These are phyloP conservation scores for Choristoneura rosaceana DNA, from an alignment of 2,888 invertebrate species.

Conservation along the genomic window DNA sequence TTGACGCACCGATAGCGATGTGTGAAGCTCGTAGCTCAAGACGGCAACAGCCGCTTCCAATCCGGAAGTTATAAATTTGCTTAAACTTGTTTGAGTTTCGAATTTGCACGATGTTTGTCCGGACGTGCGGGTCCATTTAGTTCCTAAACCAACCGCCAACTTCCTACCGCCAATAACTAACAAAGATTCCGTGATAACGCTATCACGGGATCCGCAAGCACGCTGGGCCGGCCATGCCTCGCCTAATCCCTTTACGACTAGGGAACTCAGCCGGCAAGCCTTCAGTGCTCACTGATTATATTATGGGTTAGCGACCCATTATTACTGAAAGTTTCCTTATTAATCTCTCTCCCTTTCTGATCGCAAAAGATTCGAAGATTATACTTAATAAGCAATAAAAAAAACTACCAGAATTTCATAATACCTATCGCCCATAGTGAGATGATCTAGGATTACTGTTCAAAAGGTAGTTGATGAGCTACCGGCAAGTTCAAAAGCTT, in stretches of 20 bases:
- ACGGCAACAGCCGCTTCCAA: slow-evolving; percentile 68
- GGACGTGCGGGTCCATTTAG: slow-evolving; percentile 82
- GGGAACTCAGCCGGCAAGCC: slow-evolving; percentile 24
- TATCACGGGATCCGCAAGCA: slow-evolving; percentile 47
- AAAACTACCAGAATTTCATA: slow-evolving; percentile 18
- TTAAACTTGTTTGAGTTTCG: slow-evolving; percentile 82
- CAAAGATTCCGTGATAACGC: slow-evolving; percentile 64
- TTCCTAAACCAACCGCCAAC: slow-evolving; percentile 76
- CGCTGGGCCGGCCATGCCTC: slow-evolving; percentile 27
- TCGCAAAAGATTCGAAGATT: background rate
- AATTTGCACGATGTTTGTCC: slow-evolving; percentile 80
- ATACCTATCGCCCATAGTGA: slow-evolving; percentile 27
- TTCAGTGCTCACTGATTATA: slow-evolving; percentile 3
- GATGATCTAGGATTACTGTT: slow-evolving; percentile 37
- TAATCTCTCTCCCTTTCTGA: background rate
- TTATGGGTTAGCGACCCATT: background rate
- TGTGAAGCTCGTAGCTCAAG: slow-evolving; percentile 46
- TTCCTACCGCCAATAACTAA: slow-evolving; percentile 71
- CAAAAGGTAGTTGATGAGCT: slow-evolving; percentile 42
- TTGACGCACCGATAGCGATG: slow-evolving; percentile 30
- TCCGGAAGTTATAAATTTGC: slow-evolving; percentile 82
- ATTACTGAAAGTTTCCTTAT: background rate
- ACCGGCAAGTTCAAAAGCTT: slow-evolving; percentile 46
- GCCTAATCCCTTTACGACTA: slow-evolving; percentile 42
- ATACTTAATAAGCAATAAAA: background rate